A percentile compares a stretch with the other conserved stretches of the same genome.
Conservation (phyloP, 1,140 invertebrate species). For the Oryctes rhinoceros region DNA sequence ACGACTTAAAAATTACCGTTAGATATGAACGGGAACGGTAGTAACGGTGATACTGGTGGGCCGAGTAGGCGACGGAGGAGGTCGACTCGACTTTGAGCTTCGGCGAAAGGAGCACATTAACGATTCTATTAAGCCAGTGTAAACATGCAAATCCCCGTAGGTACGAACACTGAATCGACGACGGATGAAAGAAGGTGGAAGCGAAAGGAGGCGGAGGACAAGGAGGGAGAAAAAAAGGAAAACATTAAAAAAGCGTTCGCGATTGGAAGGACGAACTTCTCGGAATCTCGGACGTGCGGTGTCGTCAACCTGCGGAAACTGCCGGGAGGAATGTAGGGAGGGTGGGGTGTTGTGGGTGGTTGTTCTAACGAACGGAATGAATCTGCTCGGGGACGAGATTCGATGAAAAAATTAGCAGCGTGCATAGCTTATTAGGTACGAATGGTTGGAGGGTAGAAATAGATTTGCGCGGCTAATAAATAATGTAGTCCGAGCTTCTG, state of each 20-base stretch:
- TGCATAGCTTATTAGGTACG: background rate
- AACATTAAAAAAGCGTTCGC: constrained; percentile 20
- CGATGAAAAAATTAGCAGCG: background rate
- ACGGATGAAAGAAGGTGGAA: background rate
- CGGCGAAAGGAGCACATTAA: constrained; percentile 21
- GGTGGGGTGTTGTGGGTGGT: background rate
- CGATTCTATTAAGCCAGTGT: constrained; percentile 32
- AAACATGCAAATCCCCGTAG: constrained; percentile 30
- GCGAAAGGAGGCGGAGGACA: background rate
- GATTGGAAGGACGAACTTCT: background rate
- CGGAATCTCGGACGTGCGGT: background rate
- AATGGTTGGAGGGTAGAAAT: no score
- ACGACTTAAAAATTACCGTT: constrained; percentile 18
- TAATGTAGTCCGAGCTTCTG: no score
- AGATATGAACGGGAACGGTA: background rate
- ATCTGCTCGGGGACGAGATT: background rate
- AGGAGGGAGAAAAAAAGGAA: background rate
- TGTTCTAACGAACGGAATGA: constrained; percentile 11
- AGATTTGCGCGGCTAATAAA: no score
- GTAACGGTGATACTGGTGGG: background rate
- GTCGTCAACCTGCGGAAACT: constrained; percentile 8
- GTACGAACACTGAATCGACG: constrained; percentile 3
- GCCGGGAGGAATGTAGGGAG: background rate
- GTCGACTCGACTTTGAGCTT: background rate
- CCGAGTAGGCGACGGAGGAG: background rate